Conservation (phyloP, 2,797 vertebrate genomes). For the Euthynnus affinis region DNA sequence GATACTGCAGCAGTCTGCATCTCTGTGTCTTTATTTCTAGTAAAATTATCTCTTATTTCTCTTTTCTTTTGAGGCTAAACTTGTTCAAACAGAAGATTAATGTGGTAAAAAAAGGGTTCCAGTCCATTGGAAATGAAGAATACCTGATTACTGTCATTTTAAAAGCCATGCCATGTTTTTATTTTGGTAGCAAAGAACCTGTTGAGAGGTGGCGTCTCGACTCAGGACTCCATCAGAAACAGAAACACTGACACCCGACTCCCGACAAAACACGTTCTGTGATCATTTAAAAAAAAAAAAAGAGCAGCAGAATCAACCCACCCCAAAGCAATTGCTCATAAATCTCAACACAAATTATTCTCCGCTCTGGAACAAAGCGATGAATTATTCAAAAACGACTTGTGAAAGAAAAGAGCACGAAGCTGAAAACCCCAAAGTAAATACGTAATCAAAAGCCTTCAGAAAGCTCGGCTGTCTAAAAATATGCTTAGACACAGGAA, state of each 20-base stretch:
- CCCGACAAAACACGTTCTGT: conserved; percentile 63
- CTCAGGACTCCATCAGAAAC: conserved; percentile 42
- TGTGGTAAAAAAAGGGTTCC: not conserved
- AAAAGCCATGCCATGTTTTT: conserved; percentile 19
- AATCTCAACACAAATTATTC: conserved; percentile 82
- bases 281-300: conserved; percentile 56
- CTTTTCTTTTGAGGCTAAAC: not conserved
- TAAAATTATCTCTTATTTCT: too few species aligned
- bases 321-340: conserved; percentile 73
- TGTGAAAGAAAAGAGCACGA: conserved; percentile 72
- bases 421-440: conserved; percentile 79
- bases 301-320: conserved; percentile 56
- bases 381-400: conserved; percentile 82
- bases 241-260: conserved; percentile 50
- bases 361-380: conserved; percentile 76
- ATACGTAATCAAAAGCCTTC: conserved; percentile 81
- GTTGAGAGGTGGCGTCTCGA: not conserved
- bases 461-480: conserved; percentile 76
- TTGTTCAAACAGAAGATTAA: not conserved
- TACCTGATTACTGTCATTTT: conserved; percentile 21
- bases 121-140: not conserved
- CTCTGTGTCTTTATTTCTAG: conserved; percentile 4
- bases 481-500: conserved; percentile 85
- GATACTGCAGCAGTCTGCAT: not conserved
- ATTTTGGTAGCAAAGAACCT: too few species aligned